A percentile compares a stretch with the other conserved stretches of the same genome.
phyloP scores from a whole-genome alignment of 2,888 invertebrate genomes.

The Octonoba sinensis region DNA sequence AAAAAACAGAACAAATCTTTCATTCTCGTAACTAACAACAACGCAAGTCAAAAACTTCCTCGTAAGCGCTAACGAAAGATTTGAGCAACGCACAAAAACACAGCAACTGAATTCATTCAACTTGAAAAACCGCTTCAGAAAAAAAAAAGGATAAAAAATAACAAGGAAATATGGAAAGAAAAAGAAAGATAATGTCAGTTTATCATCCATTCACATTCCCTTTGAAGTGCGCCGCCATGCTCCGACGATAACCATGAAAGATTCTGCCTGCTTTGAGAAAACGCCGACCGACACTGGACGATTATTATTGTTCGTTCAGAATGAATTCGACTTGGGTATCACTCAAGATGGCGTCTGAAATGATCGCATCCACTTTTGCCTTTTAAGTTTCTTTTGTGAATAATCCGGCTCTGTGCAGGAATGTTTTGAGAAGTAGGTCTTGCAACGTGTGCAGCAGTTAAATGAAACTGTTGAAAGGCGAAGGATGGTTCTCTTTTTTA shows the following conservation, averaged over 20 bases:
- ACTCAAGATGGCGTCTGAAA: slow-evolving; percentile 56
- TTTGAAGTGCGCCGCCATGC: slow-evolving; percentile 51
- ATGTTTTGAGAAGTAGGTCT: slow-evolving; percentile 5
- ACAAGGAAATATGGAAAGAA: slow-evolving; percentile 14
- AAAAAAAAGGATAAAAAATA: slow-evolving; percentile 26
- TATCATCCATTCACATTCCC: slow-evolving; percentile 57
- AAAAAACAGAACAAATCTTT: too few species aligned
- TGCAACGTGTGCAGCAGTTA: too few species aligned
- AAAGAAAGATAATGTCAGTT: slow-evolving; percentile 62
- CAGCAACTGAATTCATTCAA: slow-evolving; percentile 60
- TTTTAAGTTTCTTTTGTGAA: slow-evolving; percentile 25
- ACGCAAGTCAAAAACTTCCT: slow-evolving; percentile 42
- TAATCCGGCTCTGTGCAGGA: neutral
- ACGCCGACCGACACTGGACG: slow-evolving; percentile 55
- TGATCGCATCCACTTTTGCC: slow-evolving; percentile 28
- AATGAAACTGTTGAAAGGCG: too few species aligned
- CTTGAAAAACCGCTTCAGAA: slow-evolving; percentile 60
- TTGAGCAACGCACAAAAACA: slow-evolving; percentile 39
- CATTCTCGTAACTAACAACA: slow-evolving; percentile 15
- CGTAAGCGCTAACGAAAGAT: slow-evolving; percentile 32
- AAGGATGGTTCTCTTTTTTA: too few species aligned
- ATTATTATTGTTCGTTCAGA: slow-evolving; percentile 63
- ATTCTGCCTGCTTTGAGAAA: slow-evolving; percentile 48
- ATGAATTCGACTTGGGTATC: slow-evolving; percentile 49
- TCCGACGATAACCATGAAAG: slow-evolving; percentile 60